These are phyloP conservation scores for Seira sanloemensis DNA, from an alignment of 2,888 invertebrate species.

Conservation along the genomic window DNA sequence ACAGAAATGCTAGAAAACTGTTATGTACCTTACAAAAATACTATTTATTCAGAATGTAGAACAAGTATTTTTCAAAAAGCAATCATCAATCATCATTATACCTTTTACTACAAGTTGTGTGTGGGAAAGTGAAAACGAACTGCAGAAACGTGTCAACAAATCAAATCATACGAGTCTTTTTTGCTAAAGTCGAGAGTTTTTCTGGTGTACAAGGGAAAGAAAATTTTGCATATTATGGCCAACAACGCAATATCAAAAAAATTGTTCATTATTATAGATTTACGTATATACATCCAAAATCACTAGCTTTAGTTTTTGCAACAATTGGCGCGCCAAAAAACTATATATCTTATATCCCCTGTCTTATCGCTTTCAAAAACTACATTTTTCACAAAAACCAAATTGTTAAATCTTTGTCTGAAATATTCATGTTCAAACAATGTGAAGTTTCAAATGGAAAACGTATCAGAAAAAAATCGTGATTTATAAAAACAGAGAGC, in stretches of 20 bases:
- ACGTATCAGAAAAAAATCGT: constrained; percentile 25
- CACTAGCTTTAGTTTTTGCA: constrained; percentile 8
- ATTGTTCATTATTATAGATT: constrained; percentile 2
- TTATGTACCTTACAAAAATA: constrained; percentile 2
- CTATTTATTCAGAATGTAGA: background rate
- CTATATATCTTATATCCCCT: background rate
- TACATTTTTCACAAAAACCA: constrained; percentile 4
- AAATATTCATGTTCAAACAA: constrained; percentile 9
- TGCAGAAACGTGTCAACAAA: constrained; percentile 18
- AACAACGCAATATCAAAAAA: constrained; percentile 16
- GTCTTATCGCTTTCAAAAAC: background rate
- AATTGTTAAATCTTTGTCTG: background rate
- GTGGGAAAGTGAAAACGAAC: constrained; percentile 7
- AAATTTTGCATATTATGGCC: constrained; percentile 16
- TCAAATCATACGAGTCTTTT: constrained; percentile 2
- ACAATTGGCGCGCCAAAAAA: constrained; percentile 18
- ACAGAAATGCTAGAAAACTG: background rate
- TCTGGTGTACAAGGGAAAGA: background rate
- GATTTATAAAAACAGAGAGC: constrained; percentile 18
- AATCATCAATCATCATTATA: constrained; percentile 15
- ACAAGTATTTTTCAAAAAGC: constrained; percentile 15
- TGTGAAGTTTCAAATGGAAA: constrained; percentile 33
- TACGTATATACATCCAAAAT: background rate
- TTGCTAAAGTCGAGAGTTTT: background rate
- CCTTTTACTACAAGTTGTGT: no score